A percentile compares a stretch with the other conserved stretches of the same genome.
Conservation (phyloP, 2,888 invertebrate species). For the Pollenia labialis region DNA sequence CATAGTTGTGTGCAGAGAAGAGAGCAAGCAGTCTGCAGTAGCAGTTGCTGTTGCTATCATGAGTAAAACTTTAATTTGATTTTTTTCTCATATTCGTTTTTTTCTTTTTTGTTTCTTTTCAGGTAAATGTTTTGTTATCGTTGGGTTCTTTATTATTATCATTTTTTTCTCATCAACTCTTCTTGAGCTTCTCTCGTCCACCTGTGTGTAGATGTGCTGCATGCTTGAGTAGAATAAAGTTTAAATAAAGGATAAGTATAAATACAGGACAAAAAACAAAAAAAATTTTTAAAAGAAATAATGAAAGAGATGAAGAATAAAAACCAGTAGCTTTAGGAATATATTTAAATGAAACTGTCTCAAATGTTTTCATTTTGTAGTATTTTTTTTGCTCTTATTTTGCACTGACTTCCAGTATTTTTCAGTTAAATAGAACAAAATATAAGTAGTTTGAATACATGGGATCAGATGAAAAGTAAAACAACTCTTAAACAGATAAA, state of each 20-base stretch:
- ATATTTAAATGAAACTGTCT: conserved; percentile 57
- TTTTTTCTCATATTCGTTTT: conserved; percentile 15
- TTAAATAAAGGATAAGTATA: conserved; percentile 57
- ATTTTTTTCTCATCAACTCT: background rate
- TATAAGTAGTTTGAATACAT: conserved; percentile 49
- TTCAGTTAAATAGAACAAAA: conserved; percentile 46
- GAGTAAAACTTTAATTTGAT: conserved; percentile 59
- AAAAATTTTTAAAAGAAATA: background rate
- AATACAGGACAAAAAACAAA: background rate
- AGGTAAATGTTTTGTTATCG: conserved; percentile 65
- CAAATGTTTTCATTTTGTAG: conserved; percentile 45
- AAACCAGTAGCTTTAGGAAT: background rate
- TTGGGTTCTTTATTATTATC: conserved; percentile 37
- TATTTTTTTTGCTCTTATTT: background rate
- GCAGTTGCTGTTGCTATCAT: conserved; percentile 36
- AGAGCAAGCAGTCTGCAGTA: conserved; percentile 15
- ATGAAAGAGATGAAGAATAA: background rate
- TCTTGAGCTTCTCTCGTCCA: conserved; percentile 23
- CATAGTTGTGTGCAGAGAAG: background rate
- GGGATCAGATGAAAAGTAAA: conserved; percentile 50
- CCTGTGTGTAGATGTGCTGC: conserved; percentile 21
- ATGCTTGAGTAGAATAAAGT: conserved; percentile 21
- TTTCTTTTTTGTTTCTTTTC: conserved; percentile 46
- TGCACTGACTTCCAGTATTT: conserved; percentile 1
- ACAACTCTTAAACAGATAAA: conserved; percentile 50